Evolutionary conservation across 2,888 invertebrate species (phyloP).

Genomic region (Sylvicola cinctus): DNA sequence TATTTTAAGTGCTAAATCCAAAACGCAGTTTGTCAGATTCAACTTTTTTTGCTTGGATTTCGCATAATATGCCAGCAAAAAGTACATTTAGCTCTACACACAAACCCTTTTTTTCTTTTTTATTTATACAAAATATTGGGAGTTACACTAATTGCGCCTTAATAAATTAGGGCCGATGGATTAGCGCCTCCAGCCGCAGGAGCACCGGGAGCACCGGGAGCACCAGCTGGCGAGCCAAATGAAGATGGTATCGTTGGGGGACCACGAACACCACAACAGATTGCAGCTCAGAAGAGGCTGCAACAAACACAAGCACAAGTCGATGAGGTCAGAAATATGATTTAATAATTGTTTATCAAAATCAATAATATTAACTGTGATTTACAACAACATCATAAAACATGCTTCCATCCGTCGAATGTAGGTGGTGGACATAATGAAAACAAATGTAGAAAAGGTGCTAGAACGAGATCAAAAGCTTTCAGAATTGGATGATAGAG

Average conservation of each 20-base stretch:
- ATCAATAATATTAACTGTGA: not conserved
- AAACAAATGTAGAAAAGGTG: constrained; percentile 89
- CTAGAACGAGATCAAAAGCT: constrained; percentile 88
- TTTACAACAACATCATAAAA: constrained; percentile 1
- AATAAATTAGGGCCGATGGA: constrained; percentile 26
- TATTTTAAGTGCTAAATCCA: too few species aligned
- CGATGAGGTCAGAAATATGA: constrained; percentile 36
- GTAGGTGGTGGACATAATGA: constrained; percentile 84
- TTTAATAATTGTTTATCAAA: constrained; percentile 1
- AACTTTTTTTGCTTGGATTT: too few species aligned
- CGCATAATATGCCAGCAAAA: too few species aligned
- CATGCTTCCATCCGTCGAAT: too few species aligned
- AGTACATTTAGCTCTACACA: too few species aligned
- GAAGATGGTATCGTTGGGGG: constrained; percentile 71
- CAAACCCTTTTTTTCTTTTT: too few species aligned
- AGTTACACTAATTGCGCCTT: too few species aligned
- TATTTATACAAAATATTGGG: too few species aligned
- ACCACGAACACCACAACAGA: constrained; percentile 64
- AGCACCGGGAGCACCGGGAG: constrained; percentile 29
- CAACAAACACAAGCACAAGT: constrained; percentile 76
- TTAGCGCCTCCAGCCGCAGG: constrained; percentile 11
- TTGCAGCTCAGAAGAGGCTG: constrained; percentile 60
- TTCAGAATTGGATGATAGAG: constrained; percentile 85
- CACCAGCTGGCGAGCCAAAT: constrained; percentile 38
- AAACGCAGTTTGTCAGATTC: too few species aligned